These are phyloP conservation scores for Syngnathus typhle DNA, from an alignment of 2,113 vertebrate genomes.

Conservation along the genomic window DNA sequence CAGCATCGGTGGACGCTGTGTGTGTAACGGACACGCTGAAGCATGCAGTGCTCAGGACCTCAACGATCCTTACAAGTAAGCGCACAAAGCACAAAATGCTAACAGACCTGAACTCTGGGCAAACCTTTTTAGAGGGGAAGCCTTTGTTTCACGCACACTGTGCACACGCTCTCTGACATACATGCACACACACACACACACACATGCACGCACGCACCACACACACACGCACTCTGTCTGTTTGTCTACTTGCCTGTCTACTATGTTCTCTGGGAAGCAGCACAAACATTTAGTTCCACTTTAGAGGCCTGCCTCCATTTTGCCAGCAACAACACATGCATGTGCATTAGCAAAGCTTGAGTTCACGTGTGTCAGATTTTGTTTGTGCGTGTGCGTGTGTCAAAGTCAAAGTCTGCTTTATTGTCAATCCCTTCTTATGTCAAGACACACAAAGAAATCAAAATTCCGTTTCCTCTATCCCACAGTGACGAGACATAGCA, in stretches of 20 bases:
- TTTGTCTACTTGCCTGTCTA: neutral
- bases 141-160: neutral
- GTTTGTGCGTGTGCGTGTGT: too few species aligned
- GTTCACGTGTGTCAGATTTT: neutral
- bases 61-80: constrained; percentile 86
- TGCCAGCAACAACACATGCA: neutral
- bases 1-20: constrained; percentile 93
- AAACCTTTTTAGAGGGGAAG: neutral
- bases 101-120: neutral
- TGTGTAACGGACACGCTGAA: constrained; percentile 93
- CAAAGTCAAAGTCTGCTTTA: too few species aligned
- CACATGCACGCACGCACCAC: too few species aligned
- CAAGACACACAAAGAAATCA: too few species aligned
- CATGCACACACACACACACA: too few species aligned
- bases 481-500: too few species aligned
- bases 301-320: neutral
- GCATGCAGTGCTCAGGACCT: constrained; percentile 86
- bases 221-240: too few species aligned
- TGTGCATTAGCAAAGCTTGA: neutral
- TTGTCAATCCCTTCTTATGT: too few species aligned
- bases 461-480: too few species aligned
- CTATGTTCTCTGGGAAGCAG: neutral
- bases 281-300: neutral
- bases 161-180: too few species aligned
- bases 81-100: neutral